Conservation (phyloP, 1,140 invertebrate genomes). For the Pseudomyrmex flavicornis region DNA sequence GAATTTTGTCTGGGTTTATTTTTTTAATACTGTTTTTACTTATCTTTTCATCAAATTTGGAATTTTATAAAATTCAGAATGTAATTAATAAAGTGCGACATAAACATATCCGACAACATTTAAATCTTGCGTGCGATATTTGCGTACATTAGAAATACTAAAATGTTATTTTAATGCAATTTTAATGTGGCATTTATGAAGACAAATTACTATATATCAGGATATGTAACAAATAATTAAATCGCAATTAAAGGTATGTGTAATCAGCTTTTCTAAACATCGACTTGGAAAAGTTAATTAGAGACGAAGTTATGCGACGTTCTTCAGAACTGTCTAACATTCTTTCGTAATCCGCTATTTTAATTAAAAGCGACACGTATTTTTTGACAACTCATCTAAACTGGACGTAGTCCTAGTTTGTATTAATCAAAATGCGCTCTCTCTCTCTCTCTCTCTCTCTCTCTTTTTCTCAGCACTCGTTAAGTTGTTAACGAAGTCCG, state of each 20-base stretch:
- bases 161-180: neutral
- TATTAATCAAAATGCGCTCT: neutral
- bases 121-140: neutral
- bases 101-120: neutral
- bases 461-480: conserved; percentile 37
- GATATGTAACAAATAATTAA: neutral
- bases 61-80: neutral
- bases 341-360: conserved; percentile 24
- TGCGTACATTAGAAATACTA: neutral
- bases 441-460: conserved; percentile 37
- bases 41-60: neutral
- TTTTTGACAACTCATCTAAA: conserved; percentile 35
- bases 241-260: neutral
- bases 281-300: neutral
- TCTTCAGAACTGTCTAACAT: neutral
- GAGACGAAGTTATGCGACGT: neutral
- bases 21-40: neutral
- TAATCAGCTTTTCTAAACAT: neutral
- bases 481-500: conserved; percentile 60
- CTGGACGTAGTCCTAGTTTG: no score
- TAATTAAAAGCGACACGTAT: conserved; percentile 19
- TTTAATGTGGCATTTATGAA: neutral
- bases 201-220: neutral
- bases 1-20: neutral
- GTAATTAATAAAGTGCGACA: neutral